These are phyloP conservation scores for Euplexia lucipara DNA, from an alignment of 2,888 invertebrate genomes.

Conservation along the genomic window DNA sequence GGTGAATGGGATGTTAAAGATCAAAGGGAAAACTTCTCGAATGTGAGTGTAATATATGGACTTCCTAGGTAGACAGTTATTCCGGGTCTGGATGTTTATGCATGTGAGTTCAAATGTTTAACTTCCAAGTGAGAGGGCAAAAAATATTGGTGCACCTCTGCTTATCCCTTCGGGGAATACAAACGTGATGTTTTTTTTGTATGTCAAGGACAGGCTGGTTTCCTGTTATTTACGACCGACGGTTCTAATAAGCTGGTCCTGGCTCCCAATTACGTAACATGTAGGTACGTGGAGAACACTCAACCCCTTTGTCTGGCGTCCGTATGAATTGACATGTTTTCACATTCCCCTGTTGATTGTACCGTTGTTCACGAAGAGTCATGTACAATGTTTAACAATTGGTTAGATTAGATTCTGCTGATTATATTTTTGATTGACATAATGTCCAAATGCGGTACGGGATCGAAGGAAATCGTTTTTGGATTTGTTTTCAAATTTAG, in stretches of 20 bases:
- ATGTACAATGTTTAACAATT: slow-evolving; percentile 3
- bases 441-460: neutral
- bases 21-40: too few species aligned
- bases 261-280: slow-evolving; percentile 34
- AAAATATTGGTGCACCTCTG: too few species aligned
- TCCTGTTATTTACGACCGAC: neutral
- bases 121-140: too few species aligned
- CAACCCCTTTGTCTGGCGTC: slow-evolving; percentile 22
- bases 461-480: neutral
- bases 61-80: too few species aligned
- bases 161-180: too few species aligned
- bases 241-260: neutral
- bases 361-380: slow-evolving; percentile 3
- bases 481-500: neutral
- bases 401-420: slow-evolving; percentile 9
- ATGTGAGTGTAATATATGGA: too few species aligned
- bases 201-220: neutral
- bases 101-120: too few species aligned
- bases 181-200: neutral
- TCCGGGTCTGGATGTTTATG: too few species aligned
- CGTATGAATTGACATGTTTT: slow-evolving; percentile 34
- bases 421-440: slow-evolving; percentile 16
- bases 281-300: neutral
- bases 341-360: slow-evolving; percentile 27
- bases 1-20: too few species aligned